Base-by-base conservation (phyloP, 2,113 vertebrate genomes). In the Copsychus sechellarum region DNA sequence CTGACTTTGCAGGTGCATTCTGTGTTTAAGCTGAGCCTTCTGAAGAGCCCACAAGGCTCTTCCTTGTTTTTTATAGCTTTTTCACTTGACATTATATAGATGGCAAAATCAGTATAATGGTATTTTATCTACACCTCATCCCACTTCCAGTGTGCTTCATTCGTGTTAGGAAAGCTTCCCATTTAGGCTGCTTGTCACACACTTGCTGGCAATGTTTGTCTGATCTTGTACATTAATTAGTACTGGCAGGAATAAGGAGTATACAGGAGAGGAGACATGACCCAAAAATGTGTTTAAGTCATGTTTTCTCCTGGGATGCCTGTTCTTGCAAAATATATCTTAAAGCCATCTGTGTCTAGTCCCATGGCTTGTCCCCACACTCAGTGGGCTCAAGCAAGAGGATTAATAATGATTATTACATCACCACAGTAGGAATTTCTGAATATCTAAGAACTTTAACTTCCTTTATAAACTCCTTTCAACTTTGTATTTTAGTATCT, bases 191-290 rank as follows among this genome's bases (percentile, higher is more conserved):
- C 90, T 94, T 91, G 92, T 96, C 93, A 93, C 78, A 90, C 61
- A 50, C 43, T 74, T 40, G 38, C 87, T 81, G 81, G 65, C 65
- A 87, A 53, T 74, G 60, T 92, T 94, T 94, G 48, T 74, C 53
- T 84, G 81, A 71, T 72, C 65, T 89, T 64, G 81, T 74, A 87
- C 84, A 12, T 94, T 89, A 96, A 96, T 95, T 87, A 95, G 69
- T 78, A 92, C n/a, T 93, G 88, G 86, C 86, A 91, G 81, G 69
- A 86, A 62, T 88, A 48, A 89, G 69, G 77, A 95, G 65, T n/a
- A 51, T 92, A 62, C 64, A 81, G 60, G 77, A 96, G 69, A 84
- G 34, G 60, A 84, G 86, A 86, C 56, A n/a, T 91, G 92, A 96
- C 94, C 91, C 57, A 84, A 86, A 66, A 84, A 77, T 87, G 11